phyloP scores from a whole-genome alignment of 2,888 invertebrate species.

The Lottia gigantea region DNA sequence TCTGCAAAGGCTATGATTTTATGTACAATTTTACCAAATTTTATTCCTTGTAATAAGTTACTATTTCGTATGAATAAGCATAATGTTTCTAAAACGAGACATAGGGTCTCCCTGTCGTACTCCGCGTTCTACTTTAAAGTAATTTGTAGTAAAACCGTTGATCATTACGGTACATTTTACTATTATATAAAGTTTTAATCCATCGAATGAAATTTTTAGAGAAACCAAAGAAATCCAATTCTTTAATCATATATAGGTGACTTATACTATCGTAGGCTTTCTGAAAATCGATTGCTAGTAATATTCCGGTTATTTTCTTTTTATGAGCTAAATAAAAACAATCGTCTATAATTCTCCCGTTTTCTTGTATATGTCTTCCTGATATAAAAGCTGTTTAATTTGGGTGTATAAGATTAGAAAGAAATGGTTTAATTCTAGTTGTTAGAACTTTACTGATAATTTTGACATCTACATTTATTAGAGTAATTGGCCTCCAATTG shows the following conservation, averaged over 20 bases:
- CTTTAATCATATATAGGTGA: neutral
- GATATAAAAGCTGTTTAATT: slow-evolving; percentile 1
- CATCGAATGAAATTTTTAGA: neutral
- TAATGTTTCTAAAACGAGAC: too few relatives aligned
- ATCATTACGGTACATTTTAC: neutral
- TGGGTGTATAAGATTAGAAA: neutral
- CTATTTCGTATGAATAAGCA: too few relatives aligned
- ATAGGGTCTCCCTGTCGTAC: too few relatives aligned
- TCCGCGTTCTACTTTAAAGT: too few relatives aligned
- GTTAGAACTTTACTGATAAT: neutral
- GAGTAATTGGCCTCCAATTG: slow-evolving; percentile 22
- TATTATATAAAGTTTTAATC: neutral
- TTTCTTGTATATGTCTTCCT: slow-evolving; percentile 1
- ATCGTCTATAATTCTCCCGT: neutral
- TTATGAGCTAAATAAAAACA: neutral
- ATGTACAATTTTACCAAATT: too few relatives aligned
- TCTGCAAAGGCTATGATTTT: neutral
- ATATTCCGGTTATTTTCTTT: neutral
- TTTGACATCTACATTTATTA: slow-evolving; percentile 5
- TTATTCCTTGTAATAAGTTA: too few relatives aligned
- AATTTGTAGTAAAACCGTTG: neutral
- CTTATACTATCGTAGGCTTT: slow-evolving; percentile 3
- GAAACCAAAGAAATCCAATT: neutral
- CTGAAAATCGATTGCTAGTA: neutral
- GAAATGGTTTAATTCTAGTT: slow-evolving; percentile 8